Percentiles rank a stretch among this genome's conserved stretches.
Conservation (phyloP, 2,113 vertebrate genomes). For the Antigone vipio region DNA sequence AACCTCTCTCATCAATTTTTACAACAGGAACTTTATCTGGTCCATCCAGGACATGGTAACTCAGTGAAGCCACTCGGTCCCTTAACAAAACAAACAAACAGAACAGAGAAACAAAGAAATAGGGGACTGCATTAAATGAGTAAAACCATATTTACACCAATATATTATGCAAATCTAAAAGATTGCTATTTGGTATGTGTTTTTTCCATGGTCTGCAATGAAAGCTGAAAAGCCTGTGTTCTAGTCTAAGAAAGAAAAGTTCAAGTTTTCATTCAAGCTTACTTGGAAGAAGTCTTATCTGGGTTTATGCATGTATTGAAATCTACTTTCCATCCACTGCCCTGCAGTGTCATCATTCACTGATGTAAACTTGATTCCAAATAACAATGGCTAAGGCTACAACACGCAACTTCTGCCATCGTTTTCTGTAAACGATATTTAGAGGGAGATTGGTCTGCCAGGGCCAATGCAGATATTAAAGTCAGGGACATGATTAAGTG, state of each 20-base stretch:
- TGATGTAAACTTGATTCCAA: neutral
- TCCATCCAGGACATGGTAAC: conserved; percentile 82
- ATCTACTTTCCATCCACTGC: neutral
- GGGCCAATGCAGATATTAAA: neutral
- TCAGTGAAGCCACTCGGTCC: conserved; percentile 81
- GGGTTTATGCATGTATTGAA: neutral
- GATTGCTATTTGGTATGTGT: neutral
- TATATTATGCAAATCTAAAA: neutral
- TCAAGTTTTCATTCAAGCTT: neutral
- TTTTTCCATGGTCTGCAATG: neutral
- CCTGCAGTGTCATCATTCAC: neutral
- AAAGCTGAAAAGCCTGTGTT: neutral
- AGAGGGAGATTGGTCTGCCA: neutral
- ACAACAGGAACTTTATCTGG: conserved; percentile 80
- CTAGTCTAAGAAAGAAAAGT: neutral
- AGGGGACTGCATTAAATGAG: neutral
- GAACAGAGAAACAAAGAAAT: neutral
- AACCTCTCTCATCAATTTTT: conserved; percentile 84
- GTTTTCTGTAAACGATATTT: neutral
- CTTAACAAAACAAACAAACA: conserved; percentile 63
- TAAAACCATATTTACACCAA: neutral
- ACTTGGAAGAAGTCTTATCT: neutral
- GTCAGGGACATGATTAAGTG: neutral
- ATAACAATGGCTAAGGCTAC: neutral
- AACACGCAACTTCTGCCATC: neutral